Evolutionary conservation across 2,888 invertebrate genomes (phyloP).

Genomic region (Dicycla oo): DNA sequence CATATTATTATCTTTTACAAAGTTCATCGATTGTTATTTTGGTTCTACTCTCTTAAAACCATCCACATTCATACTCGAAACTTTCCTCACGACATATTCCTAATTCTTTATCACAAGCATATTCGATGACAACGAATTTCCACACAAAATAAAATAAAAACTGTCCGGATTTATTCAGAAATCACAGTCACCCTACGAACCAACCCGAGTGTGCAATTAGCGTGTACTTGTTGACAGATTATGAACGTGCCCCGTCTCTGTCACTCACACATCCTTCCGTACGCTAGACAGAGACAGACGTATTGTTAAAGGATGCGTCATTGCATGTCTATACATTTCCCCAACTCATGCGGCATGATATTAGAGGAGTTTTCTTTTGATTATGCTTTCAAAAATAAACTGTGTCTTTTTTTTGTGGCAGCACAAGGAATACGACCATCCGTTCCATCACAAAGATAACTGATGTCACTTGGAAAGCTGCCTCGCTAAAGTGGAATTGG

Average conservation of each 20-base stretch:
- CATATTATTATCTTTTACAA: background rate
- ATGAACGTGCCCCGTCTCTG: conserved; percentile 67
- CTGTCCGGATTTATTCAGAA: background rate
- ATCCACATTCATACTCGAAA: no score
- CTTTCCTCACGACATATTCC: background rate
- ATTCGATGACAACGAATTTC: background rate
- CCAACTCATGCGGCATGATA: conserved; percentile 51
- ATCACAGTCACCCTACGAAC: conserved; percentile 57
- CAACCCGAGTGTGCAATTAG: conserved; percentile 81
- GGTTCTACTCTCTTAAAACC: no score
- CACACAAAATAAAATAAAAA: background rate
- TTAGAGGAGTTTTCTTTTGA: conserved; percentile 54
- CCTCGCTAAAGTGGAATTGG: no score
- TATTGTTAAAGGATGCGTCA: conserved; percentile 71
- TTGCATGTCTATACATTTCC: conserved; percentile 63
- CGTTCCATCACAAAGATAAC: no score
- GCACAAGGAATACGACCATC: no score
- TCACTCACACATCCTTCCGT: conserved; percentile 46
- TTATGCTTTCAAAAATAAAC: conserved; percentile 44
- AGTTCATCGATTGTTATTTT: background rate
- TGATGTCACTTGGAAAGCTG: no score
- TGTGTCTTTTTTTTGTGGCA: conserved; percentile 10
- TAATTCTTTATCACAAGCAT: background rate
- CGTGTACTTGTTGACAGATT: conserved; percentile 82
- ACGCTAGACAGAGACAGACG: conserved; percentile 63